Evolutionary conservation across 1,140 invertebrate genomes (phyloP), one percentile per base, ranked within the genome.

Genomic region (Wiebesia pumilae): DNA sequence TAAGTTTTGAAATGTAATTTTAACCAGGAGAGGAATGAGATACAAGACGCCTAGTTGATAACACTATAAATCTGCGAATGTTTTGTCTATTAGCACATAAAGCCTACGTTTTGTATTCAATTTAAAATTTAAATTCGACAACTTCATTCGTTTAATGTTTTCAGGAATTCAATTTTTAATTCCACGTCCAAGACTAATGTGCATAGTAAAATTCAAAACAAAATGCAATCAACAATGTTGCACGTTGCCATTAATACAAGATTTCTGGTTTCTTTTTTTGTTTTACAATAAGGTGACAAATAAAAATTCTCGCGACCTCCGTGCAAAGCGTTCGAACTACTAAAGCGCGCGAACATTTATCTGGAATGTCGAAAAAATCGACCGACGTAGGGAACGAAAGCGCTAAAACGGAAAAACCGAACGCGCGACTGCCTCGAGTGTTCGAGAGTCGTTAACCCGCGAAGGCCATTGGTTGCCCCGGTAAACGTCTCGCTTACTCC

Each of bases 291-390:
- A 54, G 19, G 1, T 19, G 51, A 19, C 51, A 16, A 19, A 19
- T 9, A 54, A 54, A 54, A 54, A 54, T 54, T 54, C 51, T 19
- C 10, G 51, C 51, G 51, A 10, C 10, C 9, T 16, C 14, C 10
- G 51, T 2, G 2, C 51, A 2, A 10, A 19, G 58, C 4, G 58
- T 14, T 62, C 2, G 58, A 27, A 4, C n/a, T n/a, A n/a, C n/a
- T n/a, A n/a, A 27, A 2, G 10, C 24, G 21, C 58, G 58, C 24
- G 58, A 27, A 62, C 24, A 62, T 24, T 62, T 62, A 27, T 62
- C 58, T 27, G 58, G 58, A 62, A 62, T 62, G 58, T 62, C 58
- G 58, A 62, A 62, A 62, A 62, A 62, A 62, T 62, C 58, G 58
- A 24, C 24, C 58, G 24, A 62, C 24, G 24, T 27, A 62, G 58